Percentiles rank a stretch among this genome's conserved stretches.
These are phyloP conservation scores for Gorsachius magnificus DNA, from an alignment of 2,797 vertebrate genomes.

Conservation along the genomic window DNA sequence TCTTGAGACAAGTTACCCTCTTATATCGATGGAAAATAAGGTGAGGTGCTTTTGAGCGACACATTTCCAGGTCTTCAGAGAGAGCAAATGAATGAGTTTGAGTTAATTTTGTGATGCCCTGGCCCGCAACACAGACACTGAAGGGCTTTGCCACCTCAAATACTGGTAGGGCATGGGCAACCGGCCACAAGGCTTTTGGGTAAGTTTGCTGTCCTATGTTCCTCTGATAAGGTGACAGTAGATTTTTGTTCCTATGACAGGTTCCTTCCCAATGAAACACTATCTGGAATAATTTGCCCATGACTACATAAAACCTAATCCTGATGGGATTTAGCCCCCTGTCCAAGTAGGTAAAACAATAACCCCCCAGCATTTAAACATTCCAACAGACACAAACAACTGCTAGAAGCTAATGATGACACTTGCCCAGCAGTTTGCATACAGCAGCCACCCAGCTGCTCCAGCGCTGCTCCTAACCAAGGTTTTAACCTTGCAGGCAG, in stretches of 20 bases:
- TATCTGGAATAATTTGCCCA: background rate
- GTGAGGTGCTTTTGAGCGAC: background rate
- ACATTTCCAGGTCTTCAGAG: background rate
- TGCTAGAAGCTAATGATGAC: background rate
- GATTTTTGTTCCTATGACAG: background rate
- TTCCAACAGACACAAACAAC: background rate
- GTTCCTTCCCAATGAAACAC: background rate
- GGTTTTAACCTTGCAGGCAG: background rate
- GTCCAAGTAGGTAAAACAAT: background rate
- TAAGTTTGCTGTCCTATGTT: no score
- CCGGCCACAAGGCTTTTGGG: fast-evolving
- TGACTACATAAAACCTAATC: background rate
- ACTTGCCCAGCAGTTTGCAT: background rate
- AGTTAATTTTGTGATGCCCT: background rate
- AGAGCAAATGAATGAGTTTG: fast-evolving
- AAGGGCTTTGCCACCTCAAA: background rate
- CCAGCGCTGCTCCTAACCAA: background rate
- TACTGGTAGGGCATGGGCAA: fast-evolving
- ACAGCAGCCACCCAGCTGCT: background rate
- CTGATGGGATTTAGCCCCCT: background rate
- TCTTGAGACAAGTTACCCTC: background rate
- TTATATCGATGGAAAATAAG: background rate
- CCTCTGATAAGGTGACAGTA: background rate
- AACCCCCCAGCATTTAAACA: background rate
- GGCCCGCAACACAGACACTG: background rate